A percentile compares a stretch with the other conserved stretches of the same genome.
Conservation (phyloP, 1,140 invertebrate species). For the Danaus plexippus region DNA sequence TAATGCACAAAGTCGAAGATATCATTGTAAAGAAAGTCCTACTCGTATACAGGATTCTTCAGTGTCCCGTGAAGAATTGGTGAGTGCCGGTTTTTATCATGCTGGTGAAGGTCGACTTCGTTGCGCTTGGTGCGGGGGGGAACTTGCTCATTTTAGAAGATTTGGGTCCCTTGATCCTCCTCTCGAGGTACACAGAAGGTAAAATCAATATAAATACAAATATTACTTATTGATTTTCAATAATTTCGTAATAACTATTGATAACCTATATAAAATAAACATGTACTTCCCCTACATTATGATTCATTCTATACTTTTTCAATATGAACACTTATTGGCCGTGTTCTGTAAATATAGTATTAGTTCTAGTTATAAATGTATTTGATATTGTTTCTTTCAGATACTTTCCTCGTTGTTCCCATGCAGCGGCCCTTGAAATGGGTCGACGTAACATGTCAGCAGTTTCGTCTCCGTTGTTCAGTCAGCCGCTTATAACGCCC, state of each 20-base stretch:
- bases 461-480: slow-evolving; percentile 13
- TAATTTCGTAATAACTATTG: too few relatives aligned
- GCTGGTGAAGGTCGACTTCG: slow-evolving; percentile 78
- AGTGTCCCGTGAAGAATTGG: slow-evolving; percentile 79
- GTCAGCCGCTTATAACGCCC: slow-evolving; percentile 13
- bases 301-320: too few relatives aligned
- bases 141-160: slow-evolving; percentile 73
- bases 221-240: too few relatives aligned
- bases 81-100: slow-evolving; percentile 88
- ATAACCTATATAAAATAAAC: too few relatives aligned
- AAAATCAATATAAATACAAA: slow-evolving; percentile 15
- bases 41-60: slow-evolving; percentile 55
- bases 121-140: slow-evolving; percentile 87
- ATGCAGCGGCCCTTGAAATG: slow-evolving; percentile 30
- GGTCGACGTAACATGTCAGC: slow-evolving; percentile 19
- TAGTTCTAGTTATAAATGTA: too few relatives aligned
- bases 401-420: slow-evolving; percentile 51
- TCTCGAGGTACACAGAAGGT: slow-evolving; percentile 78
- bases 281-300: too few relatives aligned
- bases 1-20: too few relatives aligned
- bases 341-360: too few relatives aligned
- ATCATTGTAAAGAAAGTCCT: not conserved
- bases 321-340: too few relatives aligned
- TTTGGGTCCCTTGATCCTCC: slow-evolving; percentile 85
- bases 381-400: slow-evolving; percentile 23